These are phyloP conservation scores for Ophion obscuratus DNA, from an alignment of 2,888 invertebrate genomes.

Conservation along the genomic window DNA sequence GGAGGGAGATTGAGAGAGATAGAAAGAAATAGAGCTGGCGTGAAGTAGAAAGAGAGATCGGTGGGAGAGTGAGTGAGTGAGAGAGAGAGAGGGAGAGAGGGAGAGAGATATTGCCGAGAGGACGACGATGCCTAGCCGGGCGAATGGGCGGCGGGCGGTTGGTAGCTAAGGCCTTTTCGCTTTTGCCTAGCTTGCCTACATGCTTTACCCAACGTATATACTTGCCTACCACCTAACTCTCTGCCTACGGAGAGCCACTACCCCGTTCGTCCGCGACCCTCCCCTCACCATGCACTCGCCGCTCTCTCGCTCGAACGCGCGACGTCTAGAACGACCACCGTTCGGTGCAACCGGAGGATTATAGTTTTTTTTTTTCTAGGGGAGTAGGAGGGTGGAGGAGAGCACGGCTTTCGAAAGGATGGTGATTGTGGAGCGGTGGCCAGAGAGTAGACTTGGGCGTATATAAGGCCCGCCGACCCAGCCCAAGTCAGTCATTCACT, in stretches of 20 bases:
- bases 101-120: constrained; percentile 50
- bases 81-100: constrained; percentile 21
- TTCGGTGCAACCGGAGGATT: constrained; percentile 77
- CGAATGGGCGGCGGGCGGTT: constrained; percentile 69
- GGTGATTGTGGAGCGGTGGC: constrained; percentile 82
- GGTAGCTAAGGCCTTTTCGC: constrained; percentile 64
- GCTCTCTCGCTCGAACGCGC: constrained; percentile 55
- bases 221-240: constrained; percentile 60
- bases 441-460: constrained; percentile 83
- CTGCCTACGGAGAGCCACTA: constrained; percentile 62
- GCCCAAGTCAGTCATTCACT: constrained; percentile 84
- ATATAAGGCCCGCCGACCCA: constrained; percentile 83
- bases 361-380: constrained; percentile 81
- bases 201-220: constrained; percentile 54
- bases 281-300: constrained; percentile 61
- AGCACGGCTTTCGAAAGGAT: constrained; percentile 83
- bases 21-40: constrained; percentile 43
- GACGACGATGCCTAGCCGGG: constrained; percentile 67
- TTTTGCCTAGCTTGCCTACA: constrained; percentile 51
- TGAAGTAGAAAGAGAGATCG: constrained; percentile 21
- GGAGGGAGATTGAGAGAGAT: constrained; percentile 59
- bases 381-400: constrained; percentile 80
- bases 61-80: constrained; percentile 27
- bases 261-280: constrained; percentile 69
- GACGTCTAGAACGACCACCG: constrained; percentile 61